A percentile compares a stretch with the other conserved stretches of the same genome.
phyloP scores from a whole-genome alignment of 2,113 vertebrate species.

The Dipodomys spectabilis region DNA sequence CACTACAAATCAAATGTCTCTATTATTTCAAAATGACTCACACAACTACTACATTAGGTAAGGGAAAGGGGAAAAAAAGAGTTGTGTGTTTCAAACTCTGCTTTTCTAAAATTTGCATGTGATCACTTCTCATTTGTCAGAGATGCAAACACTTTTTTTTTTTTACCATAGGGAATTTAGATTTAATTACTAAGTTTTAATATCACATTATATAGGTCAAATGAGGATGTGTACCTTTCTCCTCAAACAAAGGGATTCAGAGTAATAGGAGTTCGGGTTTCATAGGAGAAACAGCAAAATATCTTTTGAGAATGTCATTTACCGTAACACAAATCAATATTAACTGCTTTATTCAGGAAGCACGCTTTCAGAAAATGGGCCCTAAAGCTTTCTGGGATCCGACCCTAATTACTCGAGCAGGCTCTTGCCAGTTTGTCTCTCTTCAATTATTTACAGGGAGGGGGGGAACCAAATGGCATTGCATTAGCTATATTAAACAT shows the following conservation, averaged over 20 bases:
- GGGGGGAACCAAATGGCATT: constrained; percentile 73
- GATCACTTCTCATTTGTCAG: constrained; percentile 60
- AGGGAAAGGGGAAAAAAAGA: background rate
- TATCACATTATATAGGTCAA: constrained; percentile 82
- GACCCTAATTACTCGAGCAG: constrained; percentile 85
- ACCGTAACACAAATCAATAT: constrained; percentile 89
- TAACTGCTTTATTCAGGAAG: constrained; percentile 90
- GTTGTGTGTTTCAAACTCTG: background rate
- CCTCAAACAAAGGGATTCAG: constrained; percentile 79
- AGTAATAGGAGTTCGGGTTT: constrained; percentile 86
- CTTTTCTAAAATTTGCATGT: constrained; percentile 63
- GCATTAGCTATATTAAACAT: constrained; percentile 83
- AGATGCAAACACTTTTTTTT: constrained; percentile 23
- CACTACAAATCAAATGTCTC: constrained; percentile 51
- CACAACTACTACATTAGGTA: background rate
- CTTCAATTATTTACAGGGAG: constrained; percentile 88
- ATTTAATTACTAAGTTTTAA: constrained; percentile 79
- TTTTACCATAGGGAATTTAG: constrained; percentile 74
- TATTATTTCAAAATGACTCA: constrained; percentile 8
- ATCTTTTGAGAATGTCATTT: constrained; percentile 86
- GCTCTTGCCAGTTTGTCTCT: constrained; percentile 84
- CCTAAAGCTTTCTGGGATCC: constrained; percentile 87
- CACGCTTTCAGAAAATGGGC: constrained; percentile 86
- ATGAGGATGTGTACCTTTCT: constrained; percentile 73
- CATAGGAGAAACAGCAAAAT: constrained; percentile 85